Percentiles rank a stretch among this genome's conserved stretches.
Evolutionary conservation across 37 sponge, comb jelly and placozoan species (phyloP).

Genomic region (Petrosia ficiformis): DNA sequence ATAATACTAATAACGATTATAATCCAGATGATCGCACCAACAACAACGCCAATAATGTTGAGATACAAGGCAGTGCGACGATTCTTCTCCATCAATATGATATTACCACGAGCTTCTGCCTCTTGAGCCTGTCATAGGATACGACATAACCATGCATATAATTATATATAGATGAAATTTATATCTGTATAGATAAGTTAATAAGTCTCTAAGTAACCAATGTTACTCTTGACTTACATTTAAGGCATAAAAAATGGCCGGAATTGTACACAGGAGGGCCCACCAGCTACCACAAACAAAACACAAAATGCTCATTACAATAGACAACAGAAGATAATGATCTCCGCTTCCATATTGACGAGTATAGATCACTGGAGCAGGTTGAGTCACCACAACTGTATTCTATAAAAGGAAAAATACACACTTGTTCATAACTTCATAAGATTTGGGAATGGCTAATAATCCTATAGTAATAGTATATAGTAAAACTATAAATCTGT

Average conservation of each 20-base stretch:
- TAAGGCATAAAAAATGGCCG: conserved; percentile 34
- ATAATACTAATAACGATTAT: no score
- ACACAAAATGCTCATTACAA: not conserved
- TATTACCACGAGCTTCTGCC: not conserved
- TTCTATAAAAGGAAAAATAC: not conserved
- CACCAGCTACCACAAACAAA: conserved; percentile 7
- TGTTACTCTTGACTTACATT: conserved; percentile 31
- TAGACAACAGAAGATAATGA: not conserved
- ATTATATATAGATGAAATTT: not conserved
- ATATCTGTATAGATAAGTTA: not conserved
- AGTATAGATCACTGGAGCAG: not conserved
- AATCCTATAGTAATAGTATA: no score
- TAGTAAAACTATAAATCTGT: no score
- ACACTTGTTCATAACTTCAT: not conserved
- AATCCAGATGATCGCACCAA: not conserved
- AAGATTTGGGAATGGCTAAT: no score
- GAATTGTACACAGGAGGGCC: conserved; percentile 33
- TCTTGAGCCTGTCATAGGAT: not conserved
- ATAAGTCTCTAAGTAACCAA: no score
- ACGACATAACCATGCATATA: not conserved
- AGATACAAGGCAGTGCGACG: not conserved
- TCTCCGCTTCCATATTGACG: not conserved
- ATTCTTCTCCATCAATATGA: not conserved
- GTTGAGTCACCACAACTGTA: not conserved
- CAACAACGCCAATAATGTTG: not conserved